Percentiles rank a stretch among this genome's conserved stretches.
Conservation (phyloP, 1,140 invertebrate species). For the Trichogramma pretiosum region DNA sequence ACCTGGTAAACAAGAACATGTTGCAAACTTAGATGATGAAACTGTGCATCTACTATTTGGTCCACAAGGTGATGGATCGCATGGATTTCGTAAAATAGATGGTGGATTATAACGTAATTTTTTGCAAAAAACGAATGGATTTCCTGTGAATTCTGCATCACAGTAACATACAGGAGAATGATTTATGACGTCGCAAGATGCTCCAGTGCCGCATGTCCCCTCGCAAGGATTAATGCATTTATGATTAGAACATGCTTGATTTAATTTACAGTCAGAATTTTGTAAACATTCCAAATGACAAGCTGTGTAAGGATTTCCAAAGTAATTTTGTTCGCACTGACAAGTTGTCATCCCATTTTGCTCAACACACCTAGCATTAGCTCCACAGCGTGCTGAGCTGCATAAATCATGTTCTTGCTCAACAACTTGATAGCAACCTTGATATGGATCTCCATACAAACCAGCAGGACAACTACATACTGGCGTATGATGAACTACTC, state of each 20-base stretch:
- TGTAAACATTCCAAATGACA: slow-evolving; percentile 71
- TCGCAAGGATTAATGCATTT: slow-evolving; percentile 72
- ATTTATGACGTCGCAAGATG: slow-evolving; percentile 66
- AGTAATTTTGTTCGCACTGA: slow-evolving; percentile 57
- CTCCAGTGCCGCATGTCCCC: slow-evolving; percentile 66
- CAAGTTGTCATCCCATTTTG: slow-evolving; percentile 52
- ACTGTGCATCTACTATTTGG: slow-evolving; percentile 68
- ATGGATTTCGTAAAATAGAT: slow-evolving; percentile 29
- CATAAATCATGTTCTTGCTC: slow-evolving; percentile 53
- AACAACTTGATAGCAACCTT: slow-evolving; percentile 34
- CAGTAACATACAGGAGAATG: slow-evolving; percentile 74
- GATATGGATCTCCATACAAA: slow-evolving; percentile 73
- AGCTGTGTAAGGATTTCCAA: slow-evolving; percentile 63
- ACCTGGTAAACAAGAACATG: slow-evolving; percentile 71
- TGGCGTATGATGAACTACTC: slow-evolving; percentile 65
- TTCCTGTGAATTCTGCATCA: slow-evolving; percentile 59
- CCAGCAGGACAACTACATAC: slow-evolving; percentile 65
- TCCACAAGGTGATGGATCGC: slow-evolving; percentile 66
- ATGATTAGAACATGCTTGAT: slow-evolving; percentile 65
- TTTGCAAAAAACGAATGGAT: slow-evolving; percentile 68
- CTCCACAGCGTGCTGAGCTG: slow-evolving; percentile 60
- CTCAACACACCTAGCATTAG: slow-evolving; percentile 64
- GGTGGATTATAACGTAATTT: slow-evolving; percentile 22
- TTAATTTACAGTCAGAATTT: slow-evolving; percentile 63
- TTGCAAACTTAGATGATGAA: slow-evolving; percentile 59